Percentiles rank a stretch among this genome's conserved stretches.
These are phyloP conservation scores for Itoplectis maculator DNA, from an alignment of 2,888 invertebrate species.

Conservation along the genomic window DNA sequence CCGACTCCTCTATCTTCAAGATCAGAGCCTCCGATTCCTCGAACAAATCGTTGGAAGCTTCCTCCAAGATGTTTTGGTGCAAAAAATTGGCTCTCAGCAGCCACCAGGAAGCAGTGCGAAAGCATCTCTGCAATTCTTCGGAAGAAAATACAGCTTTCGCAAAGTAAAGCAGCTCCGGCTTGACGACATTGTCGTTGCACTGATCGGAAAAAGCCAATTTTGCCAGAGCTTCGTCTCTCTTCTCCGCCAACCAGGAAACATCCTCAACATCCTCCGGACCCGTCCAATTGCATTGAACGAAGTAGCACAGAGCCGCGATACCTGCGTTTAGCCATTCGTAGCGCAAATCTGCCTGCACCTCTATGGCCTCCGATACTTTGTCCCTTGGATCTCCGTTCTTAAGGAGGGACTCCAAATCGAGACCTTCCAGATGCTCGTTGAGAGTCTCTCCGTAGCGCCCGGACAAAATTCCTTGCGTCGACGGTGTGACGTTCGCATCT, in stretches of 20 bases:
- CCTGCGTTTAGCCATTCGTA: conserved; percentile 86
- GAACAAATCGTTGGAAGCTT: conserved; percentile 89
- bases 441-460: conserved; percentile 55
- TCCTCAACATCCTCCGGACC: conserved; percentile 87
- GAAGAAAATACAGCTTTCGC: conserved; percentile 81
- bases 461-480: conserved; percentile 47
- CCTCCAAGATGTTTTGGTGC: conserved; percentile 92
- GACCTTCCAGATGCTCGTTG: conserved; percentile 42
- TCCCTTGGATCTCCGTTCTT: conserved; percentile 13
- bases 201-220: conserved; percentile 82
- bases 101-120: conserved; percentile 87
- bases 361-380: conserved; percentile 26
- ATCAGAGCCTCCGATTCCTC: conserved; percentile 86
- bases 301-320: conserved; percentile 89
- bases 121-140: conserved; percentile 83
- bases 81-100: conserved; percentile 89
- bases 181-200: conserved; percentile 78
- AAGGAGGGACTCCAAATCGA: not conserved
- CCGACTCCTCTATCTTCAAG: conserved; percentile 73
- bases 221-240: conserved; percentile 77
- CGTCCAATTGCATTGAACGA: conserved; percentile 93
- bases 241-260: conserved; percentile 72
- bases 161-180: conserved; percentile 83
- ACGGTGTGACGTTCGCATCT: conserved; percentile 9
- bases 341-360: conserved; percentile 62